Base-by-base conservation (phyloP, 2,888 invertebrate genomes). In the Acronicta aceris region DNA sequence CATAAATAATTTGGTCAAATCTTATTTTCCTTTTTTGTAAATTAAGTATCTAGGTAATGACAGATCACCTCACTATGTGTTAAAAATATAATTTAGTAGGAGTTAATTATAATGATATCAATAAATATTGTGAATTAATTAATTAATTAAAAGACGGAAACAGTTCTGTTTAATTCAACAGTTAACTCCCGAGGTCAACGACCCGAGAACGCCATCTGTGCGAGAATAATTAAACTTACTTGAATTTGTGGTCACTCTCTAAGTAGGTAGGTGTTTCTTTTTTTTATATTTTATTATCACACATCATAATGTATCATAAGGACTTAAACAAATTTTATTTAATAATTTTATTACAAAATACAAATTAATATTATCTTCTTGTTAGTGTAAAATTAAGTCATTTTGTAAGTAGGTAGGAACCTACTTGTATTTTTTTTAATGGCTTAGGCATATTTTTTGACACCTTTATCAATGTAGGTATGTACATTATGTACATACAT, bases 121-220 rank as follows among this genome's bases (percentile, higher is more conserved):
- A 38, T 13, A 56, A 33, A 38, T 15, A 56, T 46, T 46, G 42
- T 30, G 9, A 43, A 65, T 46, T 43, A 57, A 47, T 52, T 16
- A 16, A 51, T 7, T 52, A 52, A 57, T 70, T 45, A 51, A 30
- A 47, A 5, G 1, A 51, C 59, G 66, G 63, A 73, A 65, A 65
- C 38, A 30, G 46, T 57, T 45, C 51, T 61, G 50, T 63, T 65
- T 47, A 71, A 69, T 59, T 67, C 69, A 67, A 65, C 68, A 69
- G 65, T 63, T 52, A 66, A 74, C 45, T 71, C 53, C 40, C 21
- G 67, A 70, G 88, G 87, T 86, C 88, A 85, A 85, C 63, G 81
- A 85, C 81, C 87, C 72, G 65, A 72, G 56, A 76, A 76, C 83
- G 84, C 85, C 88, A 87, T 85, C 88, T 86, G 79, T 78, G 70